These are phyloP conservation scores for Chrysotoxum bicinctum DNA, from an alignment of 2,888 invertebrate species.

Conservation along the genomic window DNA sequence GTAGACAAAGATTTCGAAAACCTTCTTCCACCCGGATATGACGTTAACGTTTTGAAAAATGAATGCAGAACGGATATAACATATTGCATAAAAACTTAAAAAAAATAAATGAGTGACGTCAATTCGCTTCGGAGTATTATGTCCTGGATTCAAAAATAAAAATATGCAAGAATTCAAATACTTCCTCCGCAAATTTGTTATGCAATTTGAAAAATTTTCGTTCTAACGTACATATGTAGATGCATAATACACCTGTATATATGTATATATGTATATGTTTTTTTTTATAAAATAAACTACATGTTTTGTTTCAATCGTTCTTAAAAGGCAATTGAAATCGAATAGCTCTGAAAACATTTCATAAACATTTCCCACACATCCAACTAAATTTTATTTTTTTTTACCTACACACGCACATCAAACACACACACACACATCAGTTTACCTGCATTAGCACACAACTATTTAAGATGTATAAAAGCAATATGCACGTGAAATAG, in stretches of 20 bases:
- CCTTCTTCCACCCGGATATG: slow-evolving; percentile 38
- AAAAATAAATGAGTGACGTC: slow-evolving; percentile 37
- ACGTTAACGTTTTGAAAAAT: slow-evolving; percentile 7
- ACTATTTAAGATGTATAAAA: slow-evolving; percentile 8
- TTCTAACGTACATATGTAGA: too few relatives aligned
- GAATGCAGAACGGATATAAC: slow-evolving; percentile 44
- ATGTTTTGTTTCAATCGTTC: slow-evolving; percentile 69
- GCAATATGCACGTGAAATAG: neutral
- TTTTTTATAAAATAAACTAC: slow-evolving; percentile 32
- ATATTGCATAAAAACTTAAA: slow-evolving; percentile 46
- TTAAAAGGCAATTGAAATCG: slow-evolving; percentile 82
- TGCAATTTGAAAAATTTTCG: slow-evolving; percentile 43
- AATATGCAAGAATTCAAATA: neutral
- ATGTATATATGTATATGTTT: neutral
- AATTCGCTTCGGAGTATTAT: neutral
- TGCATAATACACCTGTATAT: neutral
- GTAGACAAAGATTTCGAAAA: slow-evolving; percentile 27
- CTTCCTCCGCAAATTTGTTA: slow-evolving; percentile 19
- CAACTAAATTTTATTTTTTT: slow-evolving; percentile 17
- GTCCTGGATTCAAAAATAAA: slow-evolving; percentile 46
- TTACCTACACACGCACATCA: slow-evolving; percentile 40
- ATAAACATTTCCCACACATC: slow-evolving; percentile 56
- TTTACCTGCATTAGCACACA: slow-evolving; percentile 45
- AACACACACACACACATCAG: slow-evolving; percentile 34
- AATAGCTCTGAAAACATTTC: slow-evolving; percentile 76